Conservation (phyloP, 1,140 invertebrate species). For the Brachionus rubens region DNA sequence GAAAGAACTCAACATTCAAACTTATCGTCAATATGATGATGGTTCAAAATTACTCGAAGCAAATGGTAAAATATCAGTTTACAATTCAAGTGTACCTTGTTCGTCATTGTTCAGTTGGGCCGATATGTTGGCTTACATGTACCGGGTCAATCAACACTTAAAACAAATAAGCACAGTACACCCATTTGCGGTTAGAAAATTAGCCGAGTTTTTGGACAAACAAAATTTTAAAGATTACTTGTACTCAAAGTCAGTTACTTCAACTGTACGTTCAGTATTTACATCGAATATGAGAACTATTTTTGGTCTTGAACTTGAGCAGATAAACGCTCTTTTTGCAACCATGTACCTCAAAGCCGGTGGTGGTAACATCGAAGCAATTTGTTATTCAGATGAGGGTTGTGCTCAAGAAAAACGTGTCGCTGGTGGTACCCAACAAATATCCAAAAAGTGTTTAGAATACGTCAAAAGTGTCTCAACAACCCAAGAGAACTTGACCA, state of each 20-base stretch:
- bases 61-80: constrained; percentile 51
- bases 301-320: constrained; percentile 55
- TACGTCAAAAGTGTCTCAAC: constrained; percentile 50
- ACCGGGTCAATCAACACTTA: not conserved
- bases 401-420: constrained; percentile 27
- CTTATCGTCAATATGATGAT: constrained; percentile 53
- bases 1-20: constrained; percentile 53
- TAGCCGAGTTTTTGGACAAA: constrained; percentile 7
- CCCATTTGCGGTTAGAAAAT: not conserved
- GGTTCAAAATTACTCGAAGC: constrained; percentile 58
- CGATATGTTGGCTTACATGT: constrained; percentile 13
- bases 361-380: constrained; percentile 55
- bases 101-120: constrained; percentile 51
- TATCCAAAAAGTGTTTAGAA: constrained; percentile 53
- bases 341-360: constrained; percentile 57
- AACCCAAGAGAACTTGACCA: constrained; percentile 37
- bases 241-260: not conserved
- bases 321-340: constrained; percentile 59
- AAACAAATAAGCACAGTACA: constrained; percentile 30
- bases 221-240: constrained; percentile 18
- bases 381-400: constrained; percentile 51
- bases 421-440: constrained; percentile 59
- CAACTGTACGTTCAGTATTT: constrained; percentile 53
- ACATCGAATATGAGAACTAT: constrained; percentile 51
- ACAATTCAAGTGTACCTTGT: constrained; percentile 55